Evolutionary conservation across 2,888 invertebrate genomes (phyloP), one percentile per base, ranked within the genome.

Genomic region (Zootermopsis nevadensis): DNA sequence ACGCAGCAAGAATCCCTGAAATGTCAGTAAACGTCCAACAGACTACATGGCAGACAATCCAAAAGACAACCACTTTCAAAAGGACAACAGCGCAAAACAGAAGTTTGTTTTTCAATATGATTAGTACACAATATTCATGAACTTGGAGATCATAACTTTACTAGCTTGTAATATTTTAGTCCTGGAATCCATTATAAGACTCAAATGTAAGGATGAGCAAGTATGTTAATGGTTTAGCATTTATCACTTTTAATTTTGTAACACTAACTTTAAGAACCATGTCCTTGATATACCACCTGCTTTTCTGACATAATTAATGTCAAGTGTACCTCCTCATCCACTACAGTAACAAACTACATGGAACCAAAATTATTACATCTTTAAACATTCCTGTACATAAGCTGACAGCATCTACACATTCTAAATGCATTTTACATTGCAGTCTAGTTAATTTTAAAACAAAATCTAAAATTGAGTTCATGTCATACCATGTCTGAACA

Each of bases 241-340:
- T 27, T 67, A 3, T 67, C 27, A 67, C 15, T 67, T 27, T 67
- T 67, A 67, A 67, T 67, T 67, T n/a, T 3, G 67, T 15, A 27
- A 27, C 31, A 15, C 10, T 27, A 67, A 67, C 8, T 67, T 27
- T 67, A 27, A 67, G 67, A 30, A 30, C 15, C 67, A 67, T 67
- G 67, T 30, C 27, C 67, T 67, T 67, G 30, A 67, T 27, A 27
- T n/a, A n/a, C n/a, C 67, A 67, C 67, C 67, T 67, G 67, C 27
- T 27, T 67, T n/a, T 30, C 10, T 10, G n/a, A 15, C n/a, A 12
- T 30, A 67, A 67, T 67, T n/a, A 67, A 67, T 67, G 31, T 27
- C 30, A 27, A 15, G 27, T 67, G 7, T 67, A 2, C 27, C 30
- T 67, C 67, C 19, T 22, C 19, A 19, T 19, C 67, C 31, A 67